Evolutionary conservation across 2,113 vertebrate genomes (phyloP), one percentile per base, ranked within the genome.

Genomic region (Struthidea cinerea): DNA sequence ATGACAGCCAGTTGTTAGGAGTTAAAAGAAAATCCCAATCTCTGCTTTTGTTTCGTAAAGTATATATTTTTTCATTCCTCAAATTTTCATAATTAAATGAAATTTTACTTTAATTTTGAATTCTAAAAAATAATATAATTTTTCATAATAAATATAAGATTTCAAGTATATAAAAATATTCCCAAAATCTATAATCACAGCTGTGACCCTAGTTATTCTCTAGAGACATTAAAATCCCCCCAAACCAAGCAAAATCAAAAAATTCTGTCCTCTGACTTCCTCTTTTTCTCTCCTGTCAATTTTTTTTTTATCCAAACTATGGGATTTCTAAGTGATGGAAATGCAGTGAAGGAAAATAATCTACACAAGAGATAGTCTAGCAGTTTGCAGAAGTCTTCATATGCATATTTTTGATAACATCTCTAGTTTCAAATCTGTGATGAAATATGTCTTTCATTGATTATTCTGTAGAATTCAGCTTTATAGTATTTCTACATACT

Each of bases 181-280:
- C 6, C 11, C 19, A 41, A 70, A 47, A 47, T 70, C 12, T 50
- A 18, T 28, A 79, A 56, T 70, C 30, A 56, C 8, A 52, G 2
- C 7, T 75, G 8, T 57, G 39, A 59, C 20, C 11, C 16, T 69
- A 42, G 42, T 35, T 77, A 23, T 60, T 55, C 15, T 68, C 17
- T 84, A 16, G 6, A 64, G 7, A 60, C 5, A 59, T 28, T n/a
- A 60, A 50, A 65, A 9, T 1, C 1, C 0, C 3, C 1, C 10
- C 8, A 42, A 84, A 33, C 2, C 5, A 55, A 63, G 33, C 4
- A 0, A 74, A 73, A 16, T 49, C 7, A 41, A 39, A 21, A 20
- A 4, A 0, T 0, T 3, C 14, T 37, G 32, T 35, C 23, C 3
- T 39, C 11, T 30, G 18, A 64, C 68, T 69, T n/a, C n/a, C n/a